Conservation (phyloP, 2,888 invertebrate species). For the Drosophila falleni region DNA sequence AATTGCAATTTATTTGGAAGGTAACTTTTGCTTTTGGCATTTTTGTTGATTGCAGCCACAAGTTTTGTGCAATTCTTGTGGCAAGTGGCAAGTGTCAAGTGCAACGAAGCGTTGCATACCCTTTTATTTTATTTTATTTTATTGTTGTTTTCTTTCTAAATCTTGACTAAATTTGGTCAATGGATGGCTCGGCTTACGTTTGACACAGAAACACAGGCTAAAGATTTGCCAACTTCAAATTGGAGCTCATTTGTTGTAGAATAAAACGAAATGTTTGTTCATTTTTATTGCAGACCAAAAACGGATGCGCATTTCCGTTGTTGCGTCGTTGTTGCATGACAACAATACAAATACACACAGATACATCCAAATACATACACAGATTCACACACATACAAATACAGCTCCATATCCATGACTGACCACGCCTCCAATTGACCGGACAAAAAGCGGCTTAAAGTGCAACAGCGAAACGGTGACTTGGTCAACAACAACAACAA, state of each 20-base stretch:
- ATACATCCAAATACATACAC: neutral
- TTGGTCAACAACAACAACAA: constrained; percentile 24
- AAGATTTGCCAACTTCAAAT: constrained; percentile 68
- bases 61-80: constrained; percentile 57
- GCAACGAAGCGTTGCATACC: constrained; percentile 73
- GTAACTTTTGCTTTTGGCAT: constrained; percentile 28
- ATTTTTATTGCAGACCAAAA: constrained; percentile 51
- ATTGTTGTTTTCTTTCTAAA: neutral
- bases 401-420: constrained; percentile 30
- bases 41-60: constrained; percentile 40
- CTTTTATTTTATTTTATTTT: constrained; percentile 4
- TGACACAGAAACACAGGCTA: constrained; percentile 64
- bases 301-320: constrained; percentile 74
- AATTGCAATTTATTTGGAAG: neutral
- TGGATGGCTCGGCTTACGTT: constrained; percentile 54
- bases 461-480: constrained; percentile 29
- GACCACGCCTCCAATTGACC: constrained; percentile 62
- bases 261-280: constrained; percentile 60
- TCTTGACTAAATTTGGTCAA: constrained; percentile 43
- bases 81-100: constrained; percentile 65
- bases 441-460: constrained; percentile 32
- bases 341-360: constrained; percentile 41
- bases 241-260: constrained; percentile 53
- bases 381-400: neutral
- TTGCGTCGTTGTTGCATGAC: constrained; percentile 71